Evolutionary conservation across 2,113 vertebrate species (phyloP).

Genomic region (Pycnonotus jocosus): DNA sequence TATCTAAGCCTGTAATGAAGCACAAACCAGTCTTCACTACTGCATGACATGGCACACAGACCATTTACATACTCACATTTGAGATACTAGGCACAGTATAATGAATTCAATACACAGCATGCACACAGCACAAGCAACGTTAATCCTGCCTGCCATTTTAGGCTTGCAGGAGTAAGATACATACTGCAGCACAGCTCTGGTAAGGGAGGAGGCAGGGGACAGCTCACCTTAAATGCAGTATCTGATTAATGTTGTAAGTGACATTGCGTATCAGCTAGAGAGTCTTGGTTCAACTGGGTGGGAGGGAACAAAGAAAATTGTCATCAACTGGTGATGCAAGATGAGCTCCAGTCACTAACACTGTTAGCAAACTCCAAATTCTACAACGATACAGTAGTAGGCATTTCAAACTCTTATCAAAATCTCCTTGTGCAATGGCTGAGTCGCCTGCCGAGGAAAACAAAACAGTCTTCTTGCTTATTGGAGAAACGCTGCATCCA

Average conservation of each 20-base stretch:
- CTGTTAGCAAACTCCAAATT: constrained; percentile 77
- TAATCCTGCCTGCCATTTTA: constrained; percentile 86
- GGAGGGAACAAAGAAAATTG: constrained; percentile 80
- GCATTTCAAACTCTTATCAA: constrained; percentile 69
- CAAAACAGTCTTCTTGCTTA: constrained; percentile 67
- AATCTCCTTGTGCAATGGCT: constrained; percentile 62
- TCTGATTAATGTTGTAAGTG: constrained; percentile 89
- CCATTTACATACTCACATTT: constrained; percentile 81
- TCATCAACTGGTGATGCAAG: constrained; percentile 81
- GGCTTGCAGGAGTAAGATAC: constrained; percentile 69
- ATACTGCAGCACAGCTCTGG: constrained; percentile 71
- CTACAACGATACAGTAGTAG: constrained; percentile 63
- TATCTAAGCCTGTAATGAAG: constrained; percentile 70
- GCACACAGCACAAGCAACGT: constrained; percentile 76
- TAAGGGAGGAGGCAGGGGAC: constrained; percentile 74
- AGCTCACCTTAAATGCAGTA: constrained; percentile 84
- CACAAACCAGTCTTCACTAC: constrained; percentile 69
- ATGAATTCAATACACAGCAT: constrained; percentile 80
- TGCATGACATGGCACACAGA: constrained; percentile 73
- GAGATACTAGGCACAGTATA: constrained; percentile 77
- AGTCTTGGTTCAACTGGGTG: constrained; percentile 82
- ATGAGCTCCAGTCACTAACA: constrained; percentile 76
- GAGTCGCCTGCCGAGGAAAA: constrained; percentile 69
- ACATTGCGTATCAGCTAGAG: constrained; percentile 87
- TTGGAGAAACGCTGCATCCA: constrained; percentile 67